A percentile compares a stretch with the other conserved stretches of the same genome.
Conservation (phyloP, 2,888 invertebrate genomes). For the Eristalis tenax region DNA sequence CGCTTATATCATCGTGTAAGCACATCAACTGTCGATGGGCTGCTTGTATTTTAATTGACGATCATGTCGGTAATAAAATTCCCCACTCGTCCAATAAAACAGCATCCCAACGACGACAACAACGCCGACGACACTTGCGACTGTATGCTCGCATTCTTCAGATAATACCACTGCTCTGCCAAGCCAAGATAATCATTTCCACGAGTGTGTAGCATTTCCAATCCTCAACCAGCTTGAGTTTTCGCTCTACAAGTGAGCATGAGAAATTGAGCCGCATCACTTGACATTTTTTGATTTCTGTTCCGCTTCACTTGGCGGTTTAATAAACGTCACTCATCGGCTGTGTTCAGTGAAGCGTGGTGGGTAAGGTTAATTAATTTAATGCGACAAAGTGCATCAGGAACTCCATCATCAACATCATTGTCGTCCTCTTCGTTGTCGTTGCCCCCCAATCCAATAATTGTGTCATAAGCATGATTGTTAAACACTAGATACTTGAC, state of each 20-base stretch:
- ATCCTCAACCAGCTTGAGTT: background rate
- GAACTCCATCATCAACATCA: conserved; percentile 25
- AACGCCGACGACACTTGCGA: background rate
- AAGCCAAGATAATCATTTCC: background rate
- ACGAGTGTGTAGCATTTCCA: background rate
- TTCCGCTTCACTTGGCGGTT: background rate
- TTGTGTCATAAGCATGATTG: background rate
- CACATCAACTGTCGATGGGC: conserved; percentile 23
- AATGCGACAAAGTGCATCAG: conserved; percentile 49
- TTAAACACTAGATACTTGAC: background rate
- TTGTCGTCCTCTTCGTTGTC: background rate
- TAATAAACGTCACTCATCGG: background rate
- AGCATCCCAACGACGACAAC: background rate
- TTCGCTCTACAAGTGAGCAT: background rate
- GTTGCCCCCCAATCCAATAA: background rate
- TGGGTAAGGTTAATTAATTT: conserved; percentile 63
- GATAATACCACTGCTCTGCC: background rate
- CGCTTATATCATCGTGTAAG: background rate
- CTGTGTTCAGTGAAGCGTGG: background rate
- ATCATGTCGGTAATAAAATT: conserved; percentile 42
- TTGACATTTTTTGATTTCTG: background rate
- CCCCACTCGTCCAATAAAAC: background rate
- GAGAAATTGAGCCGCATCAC: background rate
- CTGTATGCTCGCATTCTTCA: background rate
- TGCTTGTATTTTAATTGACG: conserved; percentile 44